Evolutionary conservation across 2,888 invertebrate genomes (phyloP), one percentile per base, ranked within the genome.

Genomic region (Cartodere bifasciata): DNA sequence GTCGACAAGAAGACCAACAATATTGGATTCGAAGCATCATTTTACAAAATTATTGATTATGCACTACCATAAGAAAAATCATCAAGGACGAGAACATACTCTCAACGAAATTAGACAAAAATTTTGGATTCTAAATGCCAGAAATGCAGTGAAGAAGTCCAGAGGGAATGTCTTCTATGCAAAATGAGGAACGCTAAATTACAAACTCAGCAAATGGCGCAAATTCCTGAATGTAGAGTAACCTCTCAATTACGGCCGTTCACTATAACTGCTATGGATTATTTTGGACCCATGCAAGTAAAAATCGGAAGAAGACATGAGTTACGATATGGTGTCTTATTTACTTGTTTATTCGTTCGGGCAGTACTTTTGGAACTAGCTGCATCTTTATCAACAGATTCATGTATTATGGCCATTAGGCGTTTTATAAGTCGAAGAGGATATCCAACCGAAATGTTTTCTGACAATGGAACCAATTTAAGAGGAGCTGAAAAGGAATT

Each of bases 361-460:
- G 43, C 43, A 1, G 31, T 41, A 2, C 43, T 43, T 28, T 14
- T 45, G n/a, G 45, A 45, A 21, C 16, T 39, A 5, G 41, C 39
- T 2, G 30, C 31, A 3, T 34, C 32, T 17, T 28, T 44, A 3
- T 30, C 36, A n/a, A 36, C 42, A 2, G 35, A 40, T 2, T 24
- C 40, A 3, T 44, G 44, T 23, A 10, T 44, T 3, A 37, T 35
- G n/a, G 35, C 41, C 3, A 32, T 43, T 4, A 31, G 32, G 15
- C 36, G 45, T 2, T 47, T 47, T 17, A 30, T 37, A 1, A 29
- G 40, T 3, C 27, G 40, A 5, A 28, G 42, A 4, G 44, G 46
- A 5, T 22, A 31, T 11, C 31, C 37, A 4, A 17, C 10, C 4
- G 25, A 35, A 10, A 36, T 46, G 4, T 37, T 32, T 27, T 40